phyloP scores from a whole-genome alignment of 2,113 vertebrate genomes.

The Oncorhynchus tshawytscha region DNA sequence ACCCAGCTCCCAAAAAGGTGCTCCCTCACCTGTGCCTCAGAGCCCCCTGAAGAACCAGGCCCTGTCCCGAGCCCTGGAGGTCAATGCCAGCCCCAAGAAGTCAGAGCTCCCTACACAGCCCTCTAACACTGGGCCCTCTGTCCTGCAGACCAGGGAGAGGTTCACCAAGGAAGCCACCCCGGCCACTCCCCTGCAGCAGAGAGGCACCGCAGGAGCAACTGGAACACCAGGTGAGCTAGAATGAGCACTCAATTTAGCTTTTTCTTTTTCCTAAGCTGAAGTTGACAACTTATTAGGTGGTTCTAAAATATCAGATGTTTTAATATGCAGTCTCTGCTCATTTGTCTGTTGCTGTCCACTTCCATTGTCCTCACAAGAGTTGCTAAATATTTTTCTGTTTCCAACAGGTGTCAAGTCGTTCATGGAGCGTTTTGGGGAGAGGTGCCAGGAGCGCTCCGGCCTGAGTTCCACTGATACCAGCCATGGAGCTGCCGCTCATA shows the following conservation, averaged over 20 bases:
- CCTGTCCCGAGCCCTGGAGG: background rate
- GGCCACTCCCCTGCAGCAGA: constrained; percentile 68
- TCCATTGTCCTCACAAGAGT: no score
- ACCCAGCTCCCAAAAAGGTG: constrained; percentile 57
- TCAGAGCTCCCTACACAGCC: constrained; percentile 40
- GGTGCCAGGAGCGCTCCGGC: constrained; percentile 76
- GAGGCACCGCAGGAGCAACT: constrained; percentile 58
- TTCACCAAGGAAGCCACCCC: constrained; percentile 50
- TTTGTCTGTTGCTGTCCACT: background rate
- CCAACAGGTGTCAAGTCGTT: constrained; percentile 84
- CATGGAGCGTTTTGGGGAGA: constrained; percentile 89
- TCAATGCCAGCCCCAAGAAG: constrained; percentile 57
- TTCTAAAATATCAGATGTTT: no score
- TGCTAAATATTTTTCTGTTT: background rate
- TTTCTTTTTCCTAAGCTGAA: no score
- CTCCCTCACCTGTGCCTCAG: constrained; percentile 12
- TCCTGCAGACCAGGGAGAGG: constrained; percentile 59
- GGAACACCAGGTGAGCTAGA: constrained; percentile 72
- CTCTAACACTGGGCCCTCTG: constrained; percentile 38
- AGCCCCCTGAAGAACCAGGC: constrained; percentile 43
- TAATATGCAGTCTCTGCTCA: no score
- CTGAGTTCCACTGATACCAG: constrained; percentile 62
- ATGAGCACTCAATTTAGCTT: no score
- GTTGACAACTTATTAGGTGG: no score
- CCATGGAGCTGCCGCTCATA: constrained; percentile 31